Evolutionary conservation across 2,797 vertebrate genomes (phyloP), one percentile per base, ranked within the genome.

Genomic region (Pipistrellus pygmaeus): DNA sequence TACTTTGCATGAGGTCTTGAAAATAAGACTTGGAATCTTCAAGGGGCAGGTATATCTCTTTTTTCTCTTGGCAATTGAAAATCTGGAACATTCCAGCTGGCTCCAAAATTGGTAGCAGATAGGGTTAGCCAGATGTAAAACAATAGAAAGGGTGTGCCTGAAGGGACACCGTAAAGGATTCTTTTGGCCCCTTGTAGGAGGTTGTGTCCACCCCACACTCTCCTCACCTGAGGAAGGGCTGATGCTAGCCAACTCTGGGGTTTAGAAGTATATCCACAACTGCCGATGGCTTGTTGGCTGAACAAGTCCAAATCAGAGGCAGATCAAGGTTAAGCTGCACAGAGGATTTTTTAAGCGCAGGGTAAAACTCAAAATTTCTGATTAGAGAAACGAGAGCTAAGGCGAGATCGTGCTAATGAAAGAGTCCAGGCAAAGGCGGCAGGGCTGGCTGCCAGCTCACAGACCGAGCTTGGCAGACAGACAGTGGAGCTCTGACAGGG

Each of bases 381-480:
- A 95, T 72, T 32, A 20, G 51, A 95, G 71, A 88, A 95, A 91
- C 15, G 48, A 95, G 83, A 93, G 92, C 48, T 91, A 73, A 94
- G 80, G 91, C 48, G 3, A 85, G 66, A 83, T 80, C 41, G 53
- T 51, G 62, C 80, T 93, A 41, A 48, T 64, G 60, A 93, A 94
- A 86, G 96, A 85, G 85, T 14, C 77, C 71, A 32, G 1, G 46
- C 71, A 68, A 91, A 88, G 92, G 48, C 90, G 38, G 46, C 85
- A 48, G 91, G 96, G 97, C 92, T 0, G 38, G 25, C 69, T 90
- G 90, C 66, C 96, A 13, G 57, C 93, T 87, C 84, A 35, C 88
- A 92, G 96, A 17, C 88, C 4, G 17, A 23, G 69, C 0, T 85
- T 97, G 94, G 96, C 92, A 95, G 93, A 89, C 71, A 21, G 66